Conservation (phyloP, 1,140 invertebrate genomes). For the Conopomorpha cramerella region DNA sequence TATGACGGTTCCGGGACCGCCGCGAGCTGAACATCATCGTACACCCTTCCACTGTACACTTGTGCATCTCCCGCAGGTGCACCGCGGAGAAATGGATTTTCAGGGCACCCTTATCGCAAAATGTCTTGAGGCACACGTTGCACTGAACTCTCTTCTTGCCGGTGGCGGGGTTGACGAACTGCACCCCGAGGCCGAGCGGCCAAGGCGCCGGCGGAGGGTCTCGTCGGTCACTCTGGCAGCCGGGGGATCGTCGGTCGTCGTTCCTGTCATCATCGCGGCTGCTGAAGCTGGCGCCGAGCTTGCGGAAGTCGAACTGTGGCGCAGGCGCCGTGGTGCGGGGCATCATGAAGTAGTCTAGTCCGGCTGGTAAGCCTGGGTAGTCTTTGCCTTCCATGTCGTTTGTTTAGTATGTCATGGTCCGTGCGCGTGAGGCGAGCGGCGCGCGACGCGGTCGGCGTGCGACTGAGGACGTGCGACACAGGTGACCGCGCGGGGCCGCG, state of each 20-base stretch:
- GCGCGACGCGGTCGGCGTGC: conserved; percentile 51
- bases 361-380: conserved; percentile 45
- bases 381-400: conserved; percentile 53
- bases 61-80: conserved; percentile 76
- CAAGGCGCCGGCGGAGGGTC: conserved; percentile 46
- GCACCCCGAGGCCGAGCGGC: conserved; percentile 85
- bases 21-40: conserved; percentile 81
- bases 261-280: conserved; percentile 38
- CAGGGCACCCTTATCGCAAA: conserved; percentile 99
- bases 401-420: conserved; percentile 44
- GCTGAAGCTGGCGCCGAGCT: conserved; percentile 57
- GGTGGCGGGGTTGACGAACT: conserved; percentile 89
- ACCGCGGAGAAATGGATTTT: conserved; percentile 99
- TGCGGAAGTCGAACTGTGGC: conserved; percentile 57
- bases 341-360: conserved; percentile 57
- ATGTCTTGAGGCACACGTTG: conserved; percentile 97
- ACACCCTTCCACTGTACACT: conserved; percentile 79
- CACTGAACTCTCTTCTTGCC: conserved; percentile 97
- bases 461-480: conserved; percentile 58
- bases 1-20: conserved; percentile 77
- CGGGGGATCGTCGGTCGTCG: conserved; percentile 36
- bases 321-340: conserved; percentile 40
- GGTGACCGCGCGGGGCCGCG: conserved; percentile 47
- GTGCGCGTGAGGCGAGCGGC: conserved; percentile 35
- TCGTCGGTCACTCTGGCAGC: conserved; percentile 34